Conservation (phyloP, 2,797 vertebrate species). For the Silurus aristotelis region DNA sequence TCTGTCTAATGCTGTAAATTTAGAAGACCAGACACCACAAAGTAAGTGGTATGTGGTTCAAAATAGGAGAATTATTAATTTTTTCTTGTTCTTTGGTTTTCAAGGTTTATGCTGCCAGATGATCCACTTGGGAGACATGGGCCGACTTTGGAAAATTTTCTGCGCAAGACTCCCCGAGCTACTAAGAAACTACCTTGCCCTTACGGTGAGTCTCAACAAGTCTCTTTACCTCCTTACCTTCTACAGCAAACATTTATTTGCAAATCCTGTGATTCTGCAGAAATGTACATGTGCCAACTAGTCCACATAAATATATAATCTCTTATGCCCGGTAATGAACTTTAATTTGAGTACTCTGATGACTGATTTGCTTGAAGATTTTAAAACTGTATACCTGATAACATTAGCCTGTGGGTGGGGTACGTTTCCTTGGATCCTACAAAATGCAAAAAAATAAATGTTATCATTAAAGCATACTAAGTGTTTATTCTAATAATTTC, state of each 20-base stretch:
- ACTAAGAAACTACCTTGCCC: constrained; percentile 88
- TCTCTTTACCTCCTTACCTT: neutral
- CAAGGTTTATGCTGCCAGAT: constrained; percentile 77
- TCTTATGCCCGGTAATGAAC: neutral
- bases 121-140: constrained; percentile 76
- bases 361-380: neutral
- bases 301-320: neutral
- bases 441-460: neutral
- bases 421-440: neutral
- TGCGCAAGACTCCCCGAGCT: constrained; percentile 70
- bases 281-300: neutral
- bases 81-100: neutral
- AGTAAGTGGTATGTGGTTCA: neutral
- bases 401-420: neutral
- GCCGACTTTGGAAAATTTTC: constrained; percentile 74
- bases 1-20: too few relatives aligned
- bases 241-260: neutral
- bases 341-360: neutral
- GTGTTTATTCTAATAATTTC: neutral
- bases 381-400: neutral
- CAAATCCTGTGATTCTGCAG: neutral
- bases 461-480: neutral
- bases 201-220: constrained; percentile 80
- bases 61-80: neutral
- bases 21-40: neutral